Evolutionary conservation across 1,140 invertebrate genomes (phyloP).

Genomic region (Dendrolimus kikuchii): DNA sequence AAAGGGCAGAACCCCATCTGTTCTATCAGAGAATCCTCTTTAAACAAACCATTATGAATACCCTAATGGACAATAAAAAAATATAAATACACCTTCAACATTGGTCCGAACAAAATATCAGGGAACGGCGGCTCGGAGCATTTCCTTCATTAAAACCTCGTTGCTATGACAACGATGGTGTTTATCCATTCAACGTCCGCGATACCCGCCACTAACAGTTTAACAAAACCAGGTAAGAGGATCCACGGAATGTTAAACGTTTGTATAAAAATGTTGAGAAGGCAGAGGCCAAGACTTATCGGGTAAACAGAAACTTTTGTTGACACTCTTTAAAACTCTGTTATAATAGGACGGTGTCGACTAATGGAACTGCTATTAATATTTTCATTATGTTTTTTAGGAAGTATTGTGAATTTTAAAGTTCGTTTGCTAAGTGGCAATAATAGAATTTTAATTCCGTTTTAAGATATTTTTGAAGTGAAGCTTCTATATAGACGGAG

Average conservation of each 20-base stretch:
- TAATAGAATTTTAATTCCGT: no score
- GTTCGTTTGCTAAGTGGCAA: no score
- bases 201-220: conserved; percentile 22
- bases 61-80: no score
- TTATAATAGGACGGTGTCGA: conserved; percentile 14
- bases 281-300: conserved; percentile 8
- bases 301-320: conserved; percentile 15
- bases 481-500: no score
- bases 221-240: conserved; percentile 15
- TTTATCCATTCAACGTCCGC: conserved; percentile 25
- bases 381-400: conserved; percentile 12
- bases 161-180: conserved; percentile 13
- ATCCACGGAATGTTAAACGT: conserved; percentile 1
- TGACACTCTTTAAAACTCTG: conserved; percentile 28
- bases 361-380: conserved; percentile 18
- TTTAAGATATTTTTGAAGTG: no score
- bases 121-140: background rate
- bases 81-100: no score
- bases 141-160: conserved; percentile 19
- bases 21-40: no score
- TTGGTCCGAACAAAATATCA: no score
- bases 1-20: no score
- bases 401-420: conserved; percentile 2
- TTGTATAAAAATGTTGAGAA: background rate
- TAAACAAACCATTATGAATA: no score